phyloP scores from a whole-genome alignment of 2,888 invertebrate species.

The Hypomecis punctinalis region DNA sequence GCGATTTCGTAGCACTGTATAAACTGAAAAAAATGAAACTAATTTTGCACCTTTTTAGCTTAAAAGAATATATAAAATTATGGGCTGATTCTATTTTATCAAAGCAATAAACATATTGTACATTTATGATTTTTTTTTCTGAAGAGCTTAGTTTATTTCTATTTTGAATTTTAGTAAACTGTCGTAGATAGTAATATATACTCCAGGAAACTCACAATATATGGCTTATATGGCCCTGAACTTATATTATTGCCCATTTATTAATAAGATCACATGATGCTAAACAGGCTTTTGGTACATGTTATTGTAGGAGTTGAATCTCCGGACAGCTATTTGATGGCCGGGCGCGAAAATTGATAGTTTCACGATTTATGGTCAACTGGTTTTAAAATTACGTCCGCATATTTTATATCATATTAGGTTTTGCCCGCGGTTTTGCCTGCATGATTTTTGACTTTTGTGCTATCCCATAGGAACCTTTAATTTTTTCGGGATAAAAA shows the following conservation, averaged over 20 bases:
- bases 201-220: conserved; percentile 15
- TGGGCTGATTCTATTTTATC: too few species aligned
- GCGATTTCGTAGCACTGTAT: conserved; percentile 32
- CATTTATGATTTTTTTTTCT: too few species aligned
- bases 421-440: too few species aligned
- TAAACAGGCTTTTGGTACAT: conserved; percentile 12
- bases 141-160: too few species aligned
- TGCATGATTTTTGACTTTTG: too few species aligned
- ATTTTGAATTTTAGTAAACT: too few species aligned
- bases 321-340: conserved; percentile 9
- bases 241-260: conserved; percentile 29
- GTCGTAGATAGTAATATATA: too few species aligned
- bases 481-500: too few species aligned
- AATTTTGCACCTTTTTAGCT: too few species aligned
- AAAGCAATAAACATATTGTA: too few species aligned
- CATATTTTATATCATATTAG: background rate
- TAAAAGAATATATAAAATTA: too few species aligned
- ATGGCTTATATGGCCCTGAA: conserved; percentile 28
- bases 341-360: conserved; percentile 6
- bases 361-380: conserved; percentile 4
- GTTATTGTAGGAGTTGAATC: conserved; percentile 15
- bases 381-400: background rate
- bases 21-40: background rate
- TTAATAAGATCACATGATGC: conserved; percentile 23
- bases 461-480: too few species aligned